A percentile compares a stretch with the other conserved stretches of the same genome.
Conservation (phyloP, 2,113 vertebrate genomes). For the Gracilinanus agilis region DNA sequence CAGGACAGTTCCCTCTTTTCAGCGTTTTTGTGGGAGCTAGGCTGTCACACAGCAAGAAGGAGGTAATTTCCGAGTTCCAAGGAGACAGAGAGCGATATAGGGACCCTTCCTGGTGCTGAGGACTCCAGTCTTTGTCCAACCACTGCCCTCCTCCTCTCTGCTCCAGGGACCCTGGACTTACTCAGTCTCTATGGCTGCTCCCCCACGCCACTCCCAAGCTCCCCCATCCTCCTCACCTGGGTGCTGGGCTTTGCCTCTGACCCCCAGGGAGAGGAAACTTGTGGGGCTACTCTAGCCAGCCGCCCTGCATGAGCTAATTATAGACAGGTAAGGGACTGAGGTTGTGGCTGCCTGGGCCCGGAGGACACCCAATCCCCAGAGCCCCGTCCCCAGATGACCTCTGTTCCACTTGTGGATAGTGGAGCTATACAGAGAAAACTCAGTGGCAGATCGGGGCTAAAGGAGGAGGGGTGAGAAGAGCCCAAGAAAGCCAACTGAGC, state of each 20-base stretch:
- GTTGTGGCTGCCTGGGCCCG: not conserved
- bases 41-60: not conserved
- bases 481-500: no score
- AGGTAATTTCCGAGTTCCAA: not conserved
- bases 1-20: not conserved
- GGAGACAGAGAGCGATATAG: not conserved
- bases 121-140: not conserved
- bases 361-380: slow-evolving; percentile 63
- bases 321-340: slow-evolving; percentile 55
- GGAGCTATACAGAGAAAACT: slow-evolving; percentile 57
- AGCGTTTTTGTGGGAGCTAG: not conserved
- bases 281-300: not conserved
- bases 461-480: not conserved
- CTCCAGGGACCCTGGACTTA: not conserved
- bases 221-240: not conserved
- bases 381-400: slow-evolving; percentile 47
- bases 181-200: not conserved
- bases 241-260: not conserved
- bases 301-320: slow-evolving; percentile 72
- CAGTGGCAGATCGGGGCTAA: not conserved
- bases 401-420: slow-evolving; percentile 48
- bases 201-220: not conserved
- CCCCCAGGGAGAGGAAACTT: not conserved
- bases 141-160: not conserved
- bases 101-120: not conserved